A percentile compares a stretch with the other conserved stretches of the same genome.
Evolutionary conservation across 2,113 vertebrate genomes (phyloP).

Genomic region (Columba livia): DNA sequence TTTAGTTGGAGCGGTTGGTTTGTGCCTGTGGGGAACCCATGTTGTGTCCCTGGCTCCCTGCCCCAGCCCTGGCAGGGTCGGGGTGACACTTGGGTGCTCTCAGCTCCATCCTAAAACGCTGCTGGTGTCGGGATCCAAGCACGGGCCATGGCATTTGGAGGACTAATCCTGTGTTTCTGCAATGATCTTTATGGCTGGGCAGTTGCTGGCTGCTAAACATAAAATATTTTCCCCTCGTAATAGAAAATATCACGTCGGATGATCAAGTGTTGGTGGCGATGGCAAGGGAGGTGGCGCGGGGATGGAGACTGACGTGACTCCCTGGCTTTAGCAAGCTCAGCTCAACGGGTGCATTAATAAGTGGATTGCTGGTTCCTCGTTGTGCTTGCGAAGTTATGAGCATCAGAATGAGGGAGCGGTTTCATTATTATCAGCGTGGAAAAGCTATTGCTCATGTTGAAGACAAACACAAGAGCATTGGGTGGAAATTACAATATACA

Average conservation of each 20-base stretch:
- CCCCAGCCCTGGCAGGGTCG: neutral
- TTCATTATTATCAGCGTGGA: slow-evolving; percentile 5
- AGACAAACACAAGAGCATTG: neutral
- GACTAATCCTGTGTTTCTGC: neutral
- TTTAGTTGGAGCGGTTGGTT: neutral
- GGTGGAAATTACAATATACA: neutral
- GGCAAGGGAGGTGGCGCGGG: neutral
- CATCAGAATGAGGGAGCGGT: neutral
- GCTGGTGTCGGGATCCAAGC: accelerated
- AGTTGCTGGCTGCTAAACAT: neutral
- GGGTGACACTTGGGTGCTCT: neutral
- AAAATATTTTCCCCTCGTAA: neutral
- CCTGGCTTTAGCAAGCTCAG: neutral
- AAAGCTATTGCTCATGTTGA: neutral
- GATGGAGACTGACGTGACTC: neutral
- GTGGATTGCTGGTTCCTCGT: neutral
- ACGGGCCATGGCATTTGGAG: neutral
- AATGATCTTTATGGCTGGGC: neutral
- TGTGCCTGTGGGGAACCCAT: accelerated
- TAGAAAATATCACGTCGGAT: neutral
- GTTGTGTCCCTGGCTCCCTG: neutral
- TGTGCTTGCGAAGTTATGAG: neutral
- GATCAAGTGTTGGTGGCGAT: neutral
- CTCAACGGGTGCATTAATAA: neutral
- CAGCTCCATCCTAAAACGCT: neutral